phyloP scores from a whole-genome alignment of 2,797 vertebrate species.

The Anas georgica region DNA sequence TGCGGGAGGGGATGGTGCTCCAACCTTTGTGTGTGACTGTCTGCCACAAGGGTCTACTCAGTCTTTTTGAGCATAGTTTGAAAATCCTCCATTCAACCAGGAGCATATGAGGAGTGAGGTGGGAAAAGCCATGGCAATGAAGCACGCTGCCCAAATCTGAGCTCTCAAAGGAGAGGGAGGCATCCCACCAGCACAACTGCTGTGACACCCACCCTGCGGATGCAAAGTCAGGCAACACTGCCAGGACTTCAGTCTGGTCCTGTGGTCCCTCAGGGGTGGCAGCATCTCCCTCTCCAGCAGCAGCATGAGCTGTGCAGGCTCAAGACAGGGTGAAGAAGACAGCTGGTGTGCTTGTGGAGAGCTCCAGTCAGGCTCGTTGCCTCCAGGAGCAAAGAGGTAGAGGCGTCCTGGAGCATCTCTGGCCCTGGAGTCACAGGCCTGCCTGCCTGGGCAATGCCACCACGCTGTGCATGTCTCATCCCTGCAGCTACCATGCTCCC shows the following conservation, averaged over 20 bases:
- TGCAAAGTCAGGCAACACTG: background rate
- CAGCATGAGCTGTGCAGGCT: background rate
- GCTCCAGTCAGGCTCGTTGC: background rate
- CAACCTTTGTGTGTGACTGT: background rate
- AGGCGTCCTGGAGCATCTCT: rapidly evolving
- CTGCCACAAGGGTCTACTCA: background rate
- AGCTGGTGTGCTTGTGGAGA: rapidly evolving
- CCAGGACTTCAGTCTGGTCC: background rate
- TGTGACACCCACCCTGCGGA: too few relatives aligned
- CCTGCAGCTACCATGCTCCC: background rate
- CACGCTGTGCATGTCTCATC: background rate
- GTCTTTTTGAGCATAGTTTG: background rate
- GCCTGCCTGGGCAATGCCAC: background rate
- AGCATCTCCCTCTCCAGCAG: background rate
- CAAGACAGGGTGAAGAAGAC: background rate
- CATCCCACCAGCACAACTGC: background rate
- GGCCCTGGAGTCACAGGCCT: background rate
- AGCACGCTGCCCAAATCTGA: background rate
- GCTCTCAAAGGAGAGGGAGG: background rate
- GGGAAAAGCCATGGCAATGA: rapidly evolving
- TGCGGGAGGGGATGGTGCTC: background rate
- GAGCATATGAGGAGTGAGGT: background rate
- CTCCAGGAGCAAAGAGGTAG: background rate
- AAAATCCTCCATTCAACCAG: background rate
- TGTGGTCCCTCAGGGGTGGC: background rate